A percentile compares a stretch with the other conserved stretches of the same genome.
phyloP scores from a whole-genome alignment of 2,113 vertebrate genomes.

The Ammodytes marinus region DNA sequence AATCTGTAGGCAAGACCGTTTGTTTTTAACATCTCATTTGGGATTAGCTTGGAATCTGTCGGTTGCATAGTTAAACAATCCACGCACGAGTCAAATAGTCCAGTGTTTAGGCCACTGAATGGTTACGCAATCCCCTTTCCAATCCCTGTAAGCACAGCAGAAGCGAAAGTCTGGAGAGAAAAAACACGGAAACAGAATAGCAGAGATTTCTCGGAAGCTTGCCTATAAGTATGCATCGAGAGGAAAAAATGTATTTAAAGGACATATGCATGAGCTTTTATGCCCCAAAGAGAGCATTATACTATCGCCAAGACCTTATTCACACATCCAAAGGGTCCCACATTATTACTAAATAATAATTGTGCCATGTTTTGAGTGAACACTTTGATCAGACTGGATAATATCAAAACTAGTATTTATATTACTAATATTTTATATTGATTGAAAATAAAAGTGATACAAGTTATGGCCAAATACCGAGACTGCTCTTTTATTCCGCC shows the following conservation, averaged over 20 bases:
- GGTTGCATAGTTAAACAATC: constrained; percentile 16
- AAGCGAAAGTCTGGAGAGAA: constrained; percentile 4
- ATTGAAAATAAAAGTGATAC: not conserved
- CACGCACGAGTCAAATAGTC: constrained; percentile 8
- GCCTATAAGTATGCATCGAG: not conserved
- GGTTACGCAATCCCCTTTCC: not conserved
- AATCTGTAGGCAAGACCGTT: constrained; percentile 3
- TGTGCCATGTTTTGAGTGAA: not conserved
- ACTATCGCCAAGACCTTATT: too few relatives aligned
- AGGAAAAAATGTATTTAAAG: constrained; percentile 10
- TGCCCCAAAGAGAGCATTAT: not conserved
- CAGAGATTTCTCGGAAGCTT: constrained; percentile 44
- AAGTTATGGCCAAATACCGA: not conserved
- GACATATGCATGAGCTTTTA: constrained; percentile 20
- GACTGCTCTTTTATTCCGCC: not conserved
- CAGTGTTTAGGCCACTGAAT: constrained; percentile 13
- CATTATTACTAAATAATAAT: not conserved
- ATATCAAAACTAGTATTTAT: not conserved
- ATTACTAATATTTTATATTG: too few relatives aligned
- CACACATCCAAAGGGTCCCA: too few relatives aligned
- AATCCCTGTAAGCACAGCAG: not conserved
- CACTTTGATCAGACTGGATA: not conserved
- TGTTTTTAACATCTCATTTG: constrained; percentile 57
- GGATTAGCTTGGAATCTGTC: constrained; percentile 56
- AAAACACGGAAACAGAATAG: constrained; percentile 33